Percentiles rank a stretch among this genome's conserved stretches.
Conservation (phyloP, 2,797 vertebrate species). For the Enteromius thamalakanensis region DNA sequence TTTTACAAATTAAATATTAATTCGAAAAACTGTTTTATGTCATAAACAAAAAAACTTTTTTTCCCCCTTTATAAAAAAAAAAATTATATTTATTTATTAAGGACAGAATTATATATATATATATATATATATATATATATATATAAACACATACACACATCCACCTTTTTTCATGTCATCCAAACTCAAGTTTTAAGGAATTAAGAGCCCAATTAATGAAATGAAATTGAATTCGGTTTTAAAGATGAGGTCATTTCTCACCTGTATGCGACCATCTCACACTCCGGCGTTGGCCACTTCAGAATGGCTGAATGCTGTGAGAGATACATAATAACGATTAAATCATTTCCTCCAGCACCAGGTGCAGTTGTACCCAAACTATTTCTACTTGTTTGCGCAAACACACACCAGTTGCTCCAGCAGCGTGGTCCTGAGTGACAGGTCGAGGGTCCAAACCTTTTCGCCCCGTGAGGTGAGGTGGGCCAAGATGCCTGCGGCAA, state of each 20-base stretch:
- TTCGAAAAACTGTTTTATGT: not conserved
- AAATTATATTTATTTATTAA: too few relatives aligned
- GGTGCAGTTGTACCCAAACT: too few relatives aligned
- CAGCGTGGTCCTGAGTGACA: conserved; percentile 83
- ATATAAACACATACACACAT: too few relatives aligned
- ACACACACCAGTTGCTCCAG: conserved; percentile 91
- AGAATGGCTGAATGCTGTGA: conserved; percentile 92
- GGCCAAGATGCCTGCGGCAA: conserved; percentile 96
- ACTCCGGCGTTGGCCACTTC: conserved; percentile 96
- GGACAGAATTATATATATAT: too few relatives aligned
- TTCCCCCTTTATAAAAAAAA: too few relatives aligned
- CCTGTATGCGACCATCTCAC: conserved; percentile 99
- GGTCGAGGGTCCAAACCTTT: conserved; percentile 89
- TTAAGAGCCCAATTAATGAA: not conserved
- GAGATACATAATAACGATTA: conserved; percentile 50
- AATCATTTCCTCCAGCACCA: not conserved
- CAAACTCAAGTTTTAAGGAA: not conserved
- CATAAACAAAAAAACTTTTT: too few relatives aligned
- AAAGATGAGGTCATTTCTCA: conserved; percentile 66
- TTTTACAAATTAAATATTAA: not conserved
- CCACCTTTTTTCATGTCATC: too few relatives aligned
- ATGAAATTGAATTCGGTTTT: not conserved
- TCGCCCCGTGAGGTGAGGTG: conserved; percentile 95
- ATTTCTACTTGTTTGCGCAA: not conserved
- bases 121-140: too few relatives aligned